These are phyloP conservation scores for Poeciliopsis presidionis DNA, from an alignment of 2,797 vertebrate species.

Conservation along the genomic window DNA sequence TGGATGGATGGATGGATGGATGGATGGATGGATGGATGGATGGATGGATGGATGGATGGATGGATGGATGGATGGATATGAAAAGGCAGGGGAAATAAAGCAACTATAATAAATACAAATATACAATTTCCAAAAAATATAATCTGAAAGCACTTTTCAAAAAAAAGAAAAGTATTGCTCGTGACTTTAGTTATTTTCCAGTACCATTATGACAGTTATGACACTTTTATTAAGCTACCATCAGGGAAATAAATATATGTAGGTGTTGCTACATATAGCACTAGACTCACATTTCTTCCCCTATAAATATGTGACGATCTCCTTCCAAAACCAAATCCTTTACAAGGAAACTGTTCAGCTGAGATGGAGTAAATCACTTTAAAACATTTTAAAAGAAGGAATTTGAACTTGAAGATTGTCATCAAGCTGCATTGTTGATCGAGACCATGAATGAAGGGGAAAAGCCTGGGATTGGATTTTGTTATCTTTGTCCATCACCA, in stretches of 20 bases:
- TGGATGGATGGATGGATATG: no score
- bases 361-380: conserved; percentile 42
- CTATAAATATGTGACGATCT: conserved; percentile 67
- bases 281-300: conserved; percentile 46
- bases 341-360: conserved; percentile 50
- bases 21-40: no score
- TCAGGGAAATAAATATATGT: conserved; percentile 53
- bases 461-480: background rate
- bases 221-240: background rate
- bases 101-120: background rate
- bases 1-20: no score
- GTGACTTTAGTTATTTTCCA: background rate
- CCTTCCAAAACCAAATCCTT: conserved; percentile 47
- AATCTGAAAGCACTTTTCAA: no score
- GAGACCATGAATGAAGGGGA: conserved; percentile 34
- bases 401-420: conserved; percentile 25
- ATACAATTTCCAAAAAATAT: background rate
- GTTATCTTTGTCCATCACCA: background rate
- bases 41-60: no score
- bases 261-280: conserved; percentile 46
- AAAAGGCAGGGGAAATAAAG: background rate
- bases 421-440: conserved; percentile 57
- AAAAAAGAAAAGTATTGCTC: no score
- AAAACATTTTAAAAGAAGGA: conserved; percentile 39
- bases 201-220: background rate